Base-by-base conservation (phyloP, 2,797 vertebrate species). In the Erpetoichthys calabaricus region DNA sequence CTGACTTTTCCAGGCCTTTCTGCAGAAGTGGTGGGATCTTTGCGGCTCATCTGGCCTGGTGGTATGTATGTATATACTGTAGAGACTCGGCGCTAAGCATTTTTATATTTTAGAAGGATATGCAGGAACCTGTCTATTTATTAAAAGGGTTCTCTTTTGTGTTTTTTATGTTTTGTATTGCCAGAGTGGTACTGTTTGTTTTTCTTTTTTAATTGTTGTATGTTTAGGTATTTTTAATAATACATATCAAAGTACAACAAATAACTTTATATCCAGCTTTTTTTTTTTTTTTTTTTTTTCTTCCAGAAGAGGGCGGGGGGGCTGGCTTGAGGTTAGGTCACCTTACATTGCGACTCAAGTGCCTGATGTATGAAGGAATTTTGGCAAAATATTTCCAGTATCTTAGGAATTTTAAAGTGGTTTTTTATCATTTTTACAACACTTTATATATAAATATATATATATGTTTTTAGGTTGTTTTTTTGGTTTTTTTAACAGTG, bases 291-390 rank as follows among this genome's bases (percentile, higher is more conserved):
- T 56, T 10, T 25, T 25, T 25, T 25, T 47, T 57, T 42, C 56
- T 10, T 56, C 49, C 55, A 54, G 44, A 55, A 51, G 65, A 70
- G 66, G 68, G 72, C 53, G 71, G 42, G 9, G 45, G 42, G 50
- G 62, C 62, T 58, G 62, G 70, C 68, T 42, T 42, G 70, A 73
- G 73, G 59, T 60, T 58, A 62, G 70, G 71, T 84, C 69, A 68
- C 65, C 63, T 62, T 70, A 67, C 64, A 77, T 66, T 57, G 25
- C 25, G 25, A 25, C 25, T 68, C 72, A 91, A 94, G 93, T 97
- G 92, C 93, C 94, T 94, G 85, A 82, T 82, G 82, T 87, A 93
- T 91, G 92, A 96, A 94, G 92, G 91, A 91, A 86, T 84, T 78
- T 83, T 80, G 73, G 72, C 74, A 70, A 73, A 25, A 25, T 25